Base-by-base conservation (phyloP, 2,888 invertebrate species). In the Drosophila vallismaia region DNA sequence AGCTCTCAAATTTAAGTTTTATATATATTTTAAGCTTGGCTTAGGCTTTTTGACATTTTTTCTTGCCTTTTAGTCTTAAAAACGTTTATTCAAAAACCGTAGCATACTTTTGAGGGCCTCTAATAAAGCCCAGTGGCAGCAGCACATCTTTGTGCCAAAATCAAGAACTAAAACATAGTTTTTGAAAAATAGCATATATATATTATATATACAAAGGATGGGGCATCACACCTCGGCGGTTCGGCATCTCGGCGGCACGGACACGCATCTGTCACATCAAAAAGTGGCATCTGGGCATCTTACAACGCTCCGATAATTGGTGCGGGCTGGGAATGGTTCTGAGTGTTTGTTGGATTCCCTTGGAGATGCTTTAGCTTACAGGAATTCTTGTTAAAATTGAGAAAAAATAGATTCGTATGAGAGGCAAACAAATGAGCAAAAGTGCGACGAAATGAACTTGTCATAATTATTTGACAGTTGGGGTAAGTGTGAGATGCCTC, bases 381-480 rank as follows among this genome's bases (percentile, higher is more conserved):
- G 63, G 38, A 85, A 74, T 83, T 83, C 82, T 77, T 42, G 66
- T 62, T 83, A 87, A 83, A 77, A 79, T 69, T 62, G 63, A 64
- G 56, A 71, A 59, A 45, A 46, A 48, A 57, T 55, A 67, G 51
- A 53, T 44, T 10, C 29, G 33, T 62, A 62, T 55, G 50, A 49
- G 67, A 75, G 76, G 71, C 57, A 76, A 84, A 88, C 74, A 84
- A 88, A 86, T 86, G 79, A 76, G 87, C 77, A 58, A 85, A 86
- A 86, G 77, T 79, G 74, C 86, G 68, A 67, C 83, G 85, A 88
- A 88, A 89, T 88, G 84, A 89, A 89, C 83, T 88, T 90, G 90
- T 89, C 90, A 90, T 87, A 89, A 90, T 89, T 88, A 82, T 81
- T 82, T 90, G 89, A 89, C 89, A 89, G 77, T 74, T 82, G 58